Conservation (phyloP, 2,888 invertebrate genomes). For the Amiota communis region DNA sequence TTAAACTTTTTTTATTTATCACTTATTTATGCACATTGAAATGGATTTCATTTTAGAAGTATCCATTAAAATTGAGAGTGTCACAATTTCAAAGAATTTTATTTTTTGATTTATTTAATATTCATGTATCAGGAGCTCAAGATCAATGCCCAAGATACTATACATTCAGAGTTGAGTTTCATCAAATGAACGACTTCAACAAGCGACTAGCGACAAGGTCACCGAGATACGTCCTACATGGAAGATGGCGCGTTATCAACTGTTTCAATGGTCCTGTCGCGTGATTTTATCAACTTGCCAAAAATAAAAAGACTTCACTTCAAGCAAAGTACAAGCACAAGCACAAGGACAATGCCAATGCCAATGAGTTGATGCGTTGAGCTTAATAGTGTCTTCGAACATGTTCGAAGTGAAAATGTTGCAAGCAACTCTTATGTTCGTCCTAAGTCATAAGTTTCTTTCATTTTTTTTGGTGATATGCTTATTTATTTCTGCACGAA, state of each 20-base stretch:
- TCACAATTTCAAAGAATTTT: neutral
- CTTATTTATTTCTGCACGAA: too few relatives aligned
- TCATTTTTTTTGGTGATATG: too few relatives aligned
- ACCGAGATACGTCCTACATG: conserved; percentile 47
- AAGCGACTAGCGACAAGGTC: neutral
- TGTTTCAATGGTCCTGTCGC: conserved; percentile 41
- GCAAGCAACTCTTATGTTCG: neutral
- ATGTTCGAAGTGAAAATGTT: conserved; percentile 8
- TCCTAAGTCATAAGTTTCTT: too few relatives aligned
- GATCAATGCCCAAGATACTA: too few relatives aligned
- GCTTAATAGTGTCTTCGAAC: conserved; percentile 26
- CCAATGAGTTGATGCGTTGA: neutral
- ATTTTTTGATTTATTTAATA: neutral
- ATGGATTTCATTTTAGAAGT: too few relatives aligned
- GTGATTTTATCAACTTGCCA: conserved; percentile 42
- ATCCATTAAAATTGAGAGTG: too few relatives aligned
- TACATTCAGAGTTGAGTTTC: too few relatives aligned
- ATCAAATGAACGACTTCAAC: neutral
- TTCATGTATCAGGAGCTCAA: neutral
- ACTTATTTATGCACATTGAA: too few relatives aligned
- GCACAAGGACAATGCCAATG: conserved; percentile 2
- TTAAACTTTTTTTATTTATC: too few relatives aligned
- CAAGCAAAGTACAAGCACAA: conserved; percentile 24
- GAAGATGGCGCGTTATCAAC: conserved; percentile 59
- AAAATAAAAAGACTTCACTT: conserved; percentile 4